Evolutionary conservation across 2,888 invertebrate species (phyloP).

Genomic region (Hipparchia semele): DNA sequence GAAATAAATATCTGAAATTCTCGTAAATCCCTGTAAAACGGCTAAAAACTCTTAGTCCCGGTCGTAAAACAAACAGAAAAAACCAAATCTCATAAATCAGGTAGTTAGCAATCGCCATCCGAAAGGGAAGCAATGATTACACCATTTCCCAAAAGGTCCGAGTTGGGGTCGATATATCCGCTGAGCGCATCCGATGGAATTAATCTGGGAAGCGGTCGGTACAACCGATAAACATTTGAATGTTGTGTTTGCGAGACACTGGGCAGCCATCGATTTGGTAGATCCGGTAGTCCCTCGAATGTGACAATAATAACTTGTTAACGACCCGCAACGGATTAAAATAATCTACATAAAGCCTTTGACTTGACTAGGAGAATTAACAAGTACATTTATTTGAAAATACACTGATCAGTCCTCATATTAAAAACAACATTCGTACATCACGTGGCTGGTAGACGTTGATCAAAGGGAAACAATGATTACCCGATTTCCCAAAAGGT

Average conservation of each 20-base stretch:
- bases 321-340: background rate
- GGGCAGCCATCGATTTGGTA: constrained; percentile 1
- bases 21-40: background rate
- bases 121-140: constrained; percentile 56
- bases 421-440: constrained; percentile 28
- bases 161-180: constrained; percentile 61
- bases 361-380: background rate
- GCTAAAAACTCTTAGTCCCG: background rate
- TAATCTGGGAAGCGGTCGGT: constrained; percentile 62
- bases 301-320: constrained; percentile 1
- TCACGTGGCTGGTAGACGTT: constrained; percentile 37
- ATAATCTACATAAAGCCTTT: background rate
- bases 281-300: background rate
- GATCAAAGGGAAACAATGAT: constrained; percentile 53
- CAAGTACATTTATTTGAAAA: background rate
- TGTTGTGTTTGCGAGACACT: constrained; percentile 36
- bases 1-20: background rate
- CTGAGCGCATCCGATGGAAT: constrained; percentile 71
- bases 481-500: constrained; percentile 62
- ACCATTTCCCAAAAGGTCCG: constrained; percentile 61
- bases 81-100: constrained; percentile 37
- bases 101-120: constrained; percentile 42
- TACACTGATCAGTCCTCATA: background rate
- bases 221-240: constrained; percentile 54
- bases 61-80: constrained; percentile 30